Conservation (phyloP, 2,113 vertebrate genomes). For the Alosa alosa region DNA sequence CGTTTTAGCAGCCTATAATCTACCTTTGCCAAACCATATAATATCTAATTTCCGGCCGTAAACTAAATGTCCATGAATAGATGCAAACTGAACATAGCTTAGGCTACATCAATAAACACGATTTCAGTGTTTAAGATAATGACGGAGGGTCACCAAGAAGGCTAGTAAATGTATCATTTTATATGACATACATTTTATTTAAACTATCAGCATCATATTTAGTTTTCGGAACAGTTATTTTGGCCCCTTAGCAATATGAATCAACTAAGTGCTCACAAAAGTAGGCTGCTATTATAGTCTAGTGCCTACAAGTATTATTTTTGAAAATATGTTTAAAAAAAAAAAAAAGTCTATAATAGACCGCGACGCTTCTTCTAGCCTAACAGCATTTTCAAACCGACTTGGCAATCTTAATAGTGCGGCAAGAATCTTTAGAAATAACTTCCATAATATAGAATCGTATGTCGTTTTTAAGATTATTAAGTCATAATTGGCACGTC, state of each 20-base stretch:
- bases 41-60: neutral
- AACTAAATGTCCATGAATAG: neutral
- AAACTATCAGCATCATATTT: neutral
- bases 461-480: neutral
- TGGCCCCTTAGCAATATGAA: neutral
- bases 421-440: neutral
- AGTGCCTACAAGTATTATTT: neutral
- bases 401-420: neutral
- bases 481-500: neutral
- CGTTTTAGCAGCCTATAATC: neutral
- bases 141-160: neutral
- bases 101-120: too few relatives aligned
- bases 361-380: neutral
- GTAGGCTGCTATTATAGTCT: neutral
- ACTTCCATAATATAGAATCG: too few relatives aligned
- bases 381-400: neutral
- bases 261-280: neutral
- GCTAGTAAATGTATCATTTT: neutral
- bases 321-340: too few relatives aligned
- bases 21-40: neutral
- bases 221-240: neutral
- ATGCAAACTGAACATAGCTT: neutral
- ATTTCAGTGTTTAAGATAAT: too few relatives aligned
- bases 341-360: neutral
- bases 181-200: neutral